phyloP scores from a whole-genome alignment of 2,113 vertebrate species.

The Recurvirostra avosetta region DNA sequence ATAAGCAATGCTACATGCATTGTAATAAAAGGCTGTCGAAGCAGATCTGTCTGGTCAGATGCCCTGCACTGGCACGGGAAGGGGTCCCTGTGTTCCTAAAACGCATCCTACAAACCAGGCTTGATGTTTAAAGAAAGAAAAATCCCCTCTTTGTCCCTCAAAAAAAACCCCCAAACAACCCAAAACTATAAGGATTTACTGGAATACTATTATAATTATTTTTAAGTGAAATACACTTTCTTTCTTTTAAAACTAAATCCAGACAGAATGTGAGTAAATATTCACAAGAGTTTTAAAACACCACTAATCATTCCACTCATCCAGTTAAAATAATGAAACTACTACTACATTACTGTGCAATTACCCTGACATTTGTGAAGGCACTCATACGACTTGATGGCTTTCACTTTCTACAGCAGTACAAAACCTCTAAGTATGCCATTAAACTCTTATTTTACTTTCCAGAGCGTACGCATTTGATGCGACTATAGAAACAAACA shows the following conservation, averaged over 20 bases:
- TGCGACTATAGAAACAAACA: not conserved
- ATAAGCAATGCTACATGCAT: not conserved
- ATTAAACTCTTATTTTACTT: not conserved
- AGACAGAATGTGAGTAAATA: not conserved
- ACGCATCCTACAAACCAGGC: not conserved
- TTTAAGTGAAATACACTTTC: not conserved
- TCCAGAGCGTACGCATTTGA: fast-evolving
- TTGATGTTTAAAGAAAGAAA: not conserved
- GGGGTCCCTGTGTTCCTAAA: not conserved
- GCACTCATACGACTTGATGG: not conserved
- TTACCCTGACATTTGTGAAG: not conserved
- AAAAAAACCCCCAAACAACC: not conserved
- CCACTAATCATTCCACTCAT: not conserved
- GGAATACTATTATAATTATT: not conserved
- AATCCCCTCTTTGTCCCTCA: not conserved
- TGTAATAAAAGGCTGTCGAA: not conserved
- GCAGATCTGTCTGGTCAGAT: not conserved
- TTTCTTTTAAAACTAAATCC: not conserved
- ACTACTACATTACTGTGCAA: not conserved
- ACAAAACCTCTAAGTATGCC: not conserved
- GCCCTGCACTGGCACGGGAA: not conserved
- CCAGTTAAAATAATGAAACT: not conserved
- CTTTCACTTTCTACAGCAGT: not conserved
- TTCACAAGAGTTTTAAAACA: not conserved
- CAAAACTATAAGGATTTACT: not conserved